Percentiles rank a stretch among this genome's conserved stretches.
These are phyloP conservation scores for Phylloscopus whistleri DNA, from an alignment of 2,113 vertebrate genomes.

Conservation along the genomic window DNA sequence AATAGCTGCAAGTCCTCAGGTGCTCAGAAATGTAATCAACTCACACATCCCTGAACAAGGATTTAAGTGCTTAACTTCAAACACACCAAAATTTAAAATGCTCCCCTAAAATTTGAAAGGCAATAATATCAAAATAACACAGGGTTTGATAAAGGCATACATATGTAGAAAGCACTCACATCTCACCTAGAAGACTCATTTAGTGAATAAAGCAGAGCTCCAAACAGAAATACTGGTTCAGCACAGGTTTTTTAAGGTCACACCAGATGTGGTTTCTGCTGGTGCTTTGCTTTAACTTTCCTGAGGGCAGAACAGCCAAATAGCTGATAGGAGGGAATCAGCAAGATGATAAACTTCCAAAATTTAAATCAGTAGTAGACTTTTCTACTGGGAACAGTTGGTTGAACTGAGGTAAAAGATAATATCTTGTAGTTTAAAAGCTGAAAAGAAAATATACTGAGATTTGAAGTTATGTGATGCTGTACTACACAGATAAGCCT, in stretches of 20 bases:
- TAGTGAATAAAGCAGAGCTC: background rate
- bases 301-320: background rate
- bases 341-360: background rate
- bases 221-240: background rate
- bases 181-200: background rate
- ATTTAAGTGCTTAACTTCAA: background rate
- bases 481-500: conserved; percentile 41
- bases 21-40: background rate
- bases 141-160: background rate
- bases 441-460: background rate
- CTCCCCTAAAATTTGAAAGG: background rate
- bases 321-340: background rate
- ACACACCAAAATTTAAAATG: background rate
- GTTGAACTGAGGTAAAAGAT: conserved; percentile 6
- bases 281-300: background rate
- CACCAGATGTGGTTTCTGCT: fast-evolving
- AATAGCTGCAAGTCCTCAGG: background rate
- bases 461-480: background rate
- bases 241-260: background rate
- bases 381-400: background rate
- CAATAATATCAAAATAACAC: background rate
- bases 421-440: background rate
- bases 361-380: background rate
- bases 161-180: background rate
- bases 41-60: background rate